Conservation (phyloP, 2,888 invertebrate species). For the Steinernema hermaphroditum region DNA sequence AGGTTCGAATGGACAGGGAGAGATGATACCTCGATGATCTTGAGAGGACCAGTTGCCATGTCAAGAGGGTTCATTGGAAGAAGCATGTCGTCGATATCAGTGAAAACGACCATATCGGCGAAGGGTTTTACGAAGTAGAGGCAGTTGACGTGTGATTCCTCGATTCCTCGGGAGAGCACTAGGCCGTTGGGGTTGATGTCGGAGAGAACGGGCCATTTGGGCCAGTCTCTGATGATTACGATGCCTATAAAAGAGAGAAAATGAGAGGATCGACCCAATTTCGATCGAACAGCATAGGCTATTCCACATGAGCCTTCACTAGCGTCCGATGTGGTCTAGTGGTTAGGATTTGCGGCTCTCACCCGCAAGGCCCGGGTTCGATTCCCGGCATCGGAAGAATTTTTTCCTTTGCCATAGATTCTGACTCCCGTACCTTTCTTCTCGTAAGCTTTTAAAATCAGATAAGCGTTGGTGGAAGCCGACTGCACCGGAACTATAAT, state of each 20-base stretch:
- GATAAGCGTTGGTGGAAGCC: slow-evolving; percentile 55
- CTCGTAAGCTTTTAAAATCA: slow-evolving; percentile 60
- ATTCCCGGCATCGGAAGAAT: too few relatives aligned
- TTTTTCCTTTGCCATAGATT: too few relatives aligned
- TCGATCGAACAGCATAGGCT: background rate
- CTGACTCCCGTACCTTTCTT: slow-evolving; percentile 51
- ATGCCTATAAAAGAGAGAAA: slow-evolving; percentile 50
- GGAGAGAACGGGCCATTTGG: slow-evolving; percentile 65
- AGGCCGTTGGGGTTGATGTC: slow-evolving; percentile 65
- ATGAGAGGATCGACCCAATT: too few relatives aligned
- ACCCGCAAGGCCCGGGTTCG: too few relatives aligned
- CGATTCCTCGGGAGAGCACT: slow-evolving; percentile 56
- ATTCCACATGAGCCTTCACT: background rate
- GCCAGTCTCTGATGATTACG: slow-evolving; percentile 61
- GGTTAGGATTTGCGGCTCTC: too few relatives aligned
- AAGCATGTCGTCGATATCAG: slow-evolving; percentile 65
- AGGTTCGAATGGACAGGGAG: too few relatives aligned
- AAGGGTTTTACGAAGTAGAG: slow-evolving; percentile 64
- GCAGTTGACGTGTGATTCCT: slow-evolving; percentile 65
- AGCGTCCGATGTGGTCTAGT: too few relatives aligned
- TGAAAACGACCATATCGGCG: slow-evolving; percentile 61
- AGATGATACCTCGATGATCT: slow-evolving; percentile 7
- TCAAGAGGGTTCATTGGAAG: slow-evolving; percentile 57
- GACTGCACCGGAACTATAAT: slow-evolving; percentile 63
- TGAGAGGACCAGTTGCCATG: slow-evolving; percentile 31